A percentile compares a stretch with the other conserved stretches of the same genome.
These are phyloP conservation scores for Ptychochromis oligacanthus DNA, from an alignment of 2,113 vertebrate species.

Conservation along the genomic window DNA sequence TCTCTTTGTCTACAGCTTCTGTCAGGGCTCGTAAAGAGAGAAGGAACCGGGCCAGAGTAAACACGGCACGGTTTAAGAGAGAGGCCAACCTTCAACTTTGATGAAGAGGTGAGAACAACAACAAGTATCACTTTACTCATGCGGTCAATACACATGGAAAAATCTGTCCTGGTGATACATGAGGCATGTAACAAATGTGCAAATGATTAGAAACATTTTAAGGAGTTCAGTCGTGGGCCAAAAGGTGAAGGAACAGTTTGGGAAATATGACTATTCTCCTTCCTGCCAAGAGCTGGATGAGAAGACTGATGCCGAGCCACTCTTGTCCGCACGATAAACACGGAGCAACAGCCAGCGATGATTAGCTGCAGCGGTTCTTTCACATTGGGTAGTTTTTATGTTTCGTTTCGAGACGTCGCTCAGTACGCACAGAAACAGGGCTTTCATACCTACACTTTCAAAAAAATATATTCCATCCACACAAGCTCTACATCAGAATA, in stretches of 20 bases:
- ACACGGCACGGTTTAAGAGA: constrained; percentile 7
- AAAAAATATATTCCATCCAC: background rate
- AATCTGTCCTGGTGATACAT: background rate
- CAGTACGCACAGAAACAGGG: too few species aligned
- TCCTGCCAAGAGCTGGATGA: constrained; percentile 1
- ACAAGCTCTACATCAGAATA: background rate
- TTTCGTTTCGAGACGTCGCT: too few species aligned
- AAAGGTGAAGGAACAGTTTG: background rate
- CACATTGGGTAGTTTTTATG: background rate
- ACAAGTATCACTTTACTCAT: constrained; percentile 22
- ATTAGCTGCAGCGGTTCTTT: background rate
- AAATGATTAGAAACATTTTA: constrained; percentile 1
- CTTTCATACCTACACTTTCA: too few species aligned
- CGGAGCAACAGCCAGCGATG: background rate
- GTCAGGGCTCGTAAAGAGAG: constrained; percentile 28
- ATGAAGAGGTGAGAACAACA: constrained; percentile 38
- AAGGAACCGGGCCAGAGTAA: constrained; percentile 26
- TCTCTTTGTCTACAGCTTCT: constrained; percentile 11
- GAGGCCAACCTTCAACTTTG: background rate
- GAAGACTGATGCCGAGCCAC: background rate
- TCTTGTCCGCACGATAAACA: background rate
- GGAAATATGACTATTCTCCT: background rate
- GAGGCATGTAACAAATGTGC: constrained; percentile 6
- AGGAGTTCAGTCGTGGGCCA: background rate
- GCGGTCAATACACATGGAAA: background rate